phyloP scores from a whole-genome alignment of 2,888 invertebrate genomes.

The Watsonalla binaria region DNA sequence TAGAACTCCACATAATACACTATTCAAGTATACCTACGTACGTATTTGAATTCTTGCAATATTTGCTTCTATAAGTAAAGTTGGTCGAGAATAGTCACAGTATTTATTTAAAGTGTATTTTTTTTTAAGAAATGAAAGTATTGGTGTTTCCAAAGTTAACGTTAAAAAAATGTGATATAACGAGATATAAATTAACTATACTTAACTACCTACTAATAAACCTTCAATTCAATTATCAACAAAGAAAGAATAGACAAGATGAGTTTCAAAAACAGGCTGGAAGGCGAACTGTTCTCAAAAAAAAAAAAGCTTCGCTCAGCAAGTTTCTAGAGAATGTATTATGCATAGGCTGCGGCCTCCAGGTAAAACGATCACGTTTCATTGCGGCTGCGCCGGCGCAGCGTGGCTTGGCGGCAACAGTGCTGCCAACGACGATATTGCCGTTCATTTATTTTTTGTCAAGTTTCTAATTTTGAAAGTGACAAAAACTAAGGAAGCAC shows the following conservation, averaged over 20 bases:
- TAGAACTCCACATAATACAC: neutral
- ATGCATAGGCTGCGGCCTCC: conserved; percentile 22
- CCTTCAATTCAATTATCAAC: neutral
- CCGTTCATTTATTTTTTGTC: neutral
- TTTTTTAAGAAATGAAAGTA: no score
- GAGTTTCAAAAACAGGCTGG: neutral
- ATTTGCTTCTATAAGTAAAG: neutral
- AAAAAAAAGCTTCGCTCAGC: conserved; percentile 11
- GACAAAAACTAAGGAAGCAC: neutral
- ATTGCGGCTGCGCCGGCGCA: conserved; percentile 30
- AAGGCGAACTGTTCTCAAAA: neutral
- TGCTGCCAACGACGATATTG: conserved; percentile 6
- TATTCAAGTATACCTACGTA: neutral
- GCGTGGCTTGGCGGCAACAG: conserved; percentile 5
- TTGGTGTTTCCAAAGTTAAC: no score
- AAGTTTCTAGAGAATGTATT: conserved; percentile 20
- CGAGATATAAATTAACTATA: no score
- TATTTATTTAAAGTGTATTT: no score
- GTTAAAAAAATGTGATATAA: no score
- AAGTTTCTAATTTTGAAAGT: neutral
- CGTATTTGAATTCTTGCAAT: neutral
- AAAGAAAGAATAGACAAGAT: neutral
- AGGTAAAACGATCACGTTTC: conserved; percentile 54
- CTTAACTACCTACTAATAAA: no score
- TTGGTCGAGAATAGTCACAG: no score